phyloP scores from a whole-genome alignment of 2,888 invertebrate genomes.

The Mechanitis messenoides region DNA sequence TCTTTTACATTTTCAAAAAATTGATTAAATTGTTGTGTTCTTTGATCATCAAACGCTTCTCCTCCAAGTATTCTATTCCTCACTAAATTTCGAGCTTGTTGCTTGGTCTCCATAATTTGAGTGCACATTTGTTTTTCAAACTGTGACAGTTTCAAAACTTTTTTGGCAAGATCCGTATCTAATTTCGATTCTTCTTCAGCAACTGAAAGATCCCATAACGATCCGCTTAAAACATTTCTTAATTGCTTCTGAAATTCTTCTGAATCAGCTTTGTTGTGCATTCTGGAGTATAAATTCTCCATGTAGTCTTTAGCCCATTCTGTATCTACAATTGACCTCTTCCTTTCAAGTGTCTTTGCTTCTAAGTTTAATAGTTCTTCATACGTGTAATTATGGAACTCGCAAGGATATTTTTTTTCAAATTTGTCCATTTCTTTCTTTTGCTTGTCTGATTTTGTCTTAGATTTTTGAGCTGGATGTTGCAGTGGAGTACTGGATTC shows the following conservation, averaged over 20 bases:
- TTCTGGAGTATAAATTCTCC: slow-evolving; percentile 64
- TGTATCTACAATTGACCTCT: slow-evolving; percentile 46
- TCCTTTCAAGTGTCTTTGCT: slow-evolving; percentile 45
- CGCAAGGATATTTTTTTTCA: slow-evolving; percentile 50
- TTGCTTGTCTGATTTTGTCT: slow-evolving; percentile 39
- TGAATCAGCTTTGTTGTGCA: slow-evolving; percentile 56
- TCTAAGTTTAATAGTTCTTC: slow-evolving; percentile 56
- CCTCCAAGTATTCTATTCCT: slow-evolving; percentile 73
- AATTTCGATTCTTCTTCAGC: slow-evolving; percentile 70
- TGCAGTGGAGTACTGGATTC: slow-evolving; percentile 43
- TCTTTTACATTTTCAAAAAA: slow-evolving; percentile 63
- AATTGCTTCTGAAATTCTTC: slow-evolving; percentile 70
- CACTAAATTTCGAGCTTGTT: slow-evolving; percentile 74
- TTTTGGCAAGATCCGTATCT: slow-evolving; percentile 71
- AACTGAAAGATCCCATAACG: slow-evolving; percentile 73
- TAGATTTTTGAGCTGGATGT: slow-evolving; percentile 28
- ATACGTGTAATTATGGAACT: slow-evolving; percentile 60
- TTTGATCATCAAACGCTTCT: slow-evolving; percentile 66
- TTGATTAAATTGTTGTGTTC: slow-evolving; percentile 66
- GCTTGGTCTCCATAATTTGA: slow-evolving; percentile 78
- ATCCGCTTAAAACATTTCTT: slow-evolving; percentile 63
- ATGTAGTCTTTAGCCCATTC: slow-evolving; percentile 70
- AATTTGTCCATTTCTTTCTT: slow-evolving; percentile 58
- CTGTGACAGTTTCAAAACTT: slow-evolving; percentile 77
- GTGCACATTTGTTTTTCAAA: slow-evolving; percentile 81